phyloP scores from a whole-genome alignment of 2,888 invertebrate genomes.

The Margaritifera margaritifera region DNA sequence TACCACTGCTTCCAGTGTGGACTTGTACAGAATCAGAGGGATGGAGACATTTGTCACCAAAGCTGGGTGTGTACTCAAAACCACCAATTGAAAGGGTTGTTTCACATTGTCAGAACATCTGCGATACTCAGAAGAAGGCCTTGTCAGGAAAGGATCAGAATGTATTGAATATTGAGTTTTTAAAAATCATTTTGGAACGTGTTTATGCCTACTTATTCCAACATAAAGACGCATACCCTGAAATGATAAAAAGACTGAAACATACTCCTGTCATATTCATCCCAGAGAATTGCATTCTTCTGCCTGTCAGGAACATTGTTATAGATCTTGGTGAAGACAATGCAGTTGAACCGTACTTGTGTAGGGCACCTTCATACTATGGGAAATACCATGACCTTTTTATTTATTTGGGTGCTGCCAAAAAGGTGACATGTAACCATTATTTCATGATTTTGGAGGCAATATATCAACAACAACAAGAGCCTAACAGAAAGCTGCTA shows the following conservation, averaged over 20 bases:
- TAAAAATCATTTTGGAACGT: not conserved
- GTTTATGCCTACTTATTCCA: conserved; percentile 7
- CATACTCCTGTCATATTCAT: conserved; percentile 13
- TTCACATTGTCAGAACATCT: no score
- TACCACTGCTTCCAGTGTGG: no score
- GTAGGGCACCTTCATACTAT: conserved; percentile 37
- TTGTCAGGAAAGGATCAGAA: no score
- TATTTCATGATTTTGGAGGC: conserved; percentile 41
- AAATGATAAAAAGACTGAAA: not conserved
- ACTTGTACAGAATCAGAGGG: no score
- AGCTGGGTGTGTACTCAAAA: no score
- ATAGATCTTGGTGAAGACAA: conserved; percentile 16
- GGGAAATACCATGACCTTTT: conserved; percentile 42
- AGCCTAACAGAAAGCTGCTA: conserved; percentile 17
- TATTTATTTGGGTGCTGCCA: conserved; percentile 37
- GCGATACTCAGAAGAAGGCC: no score
- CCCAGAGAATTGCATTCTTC: conserved; percentile 21
- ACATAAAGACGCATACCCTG: no score
- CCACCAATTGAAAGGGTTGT: no score
- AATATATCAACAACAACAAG: conserved; percentile 15
- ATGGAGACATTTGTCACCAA: no score
- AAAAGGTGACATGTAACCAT: conserved; percentile 30
- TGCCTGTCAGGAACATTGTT: conserved; percentile 37
- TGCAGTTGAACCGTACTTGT: conserved; percentile 46
- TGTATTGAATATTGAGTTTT: no score